phyloP scores from a whole-genome alignment of 2,113 vertebrate species.

The Ophiodon elongatus region DNA sequence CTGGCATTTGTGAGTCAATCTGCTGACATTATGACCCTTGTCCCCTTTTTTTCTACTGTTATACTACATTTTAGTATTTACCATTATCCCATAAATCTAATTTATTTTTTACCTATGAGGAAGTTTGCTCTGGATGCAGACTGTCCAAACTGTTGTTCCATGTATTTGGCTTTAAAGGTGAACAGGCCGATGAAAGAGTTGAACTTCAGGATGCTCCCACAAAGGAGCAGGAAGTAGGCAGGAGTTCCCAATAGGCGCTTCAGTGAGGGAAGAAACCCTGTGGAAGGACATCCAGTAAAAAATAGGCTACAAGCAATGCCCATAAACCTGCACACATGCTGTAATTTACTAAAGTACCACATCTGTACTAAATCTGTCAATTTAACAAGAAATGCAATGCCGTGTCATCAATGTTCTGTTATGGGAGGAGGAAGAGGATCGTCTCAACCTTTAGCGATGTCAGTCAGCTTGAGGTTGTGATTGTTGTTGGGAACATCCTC shows the following conservation, averaged over 20 bases:
- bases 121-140: conserved; percentile 89
- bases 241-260: conserved; percentile 87
- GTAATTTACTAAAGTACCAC: not conserved
- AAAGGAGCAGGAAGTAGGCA: conserved; percentile 84
- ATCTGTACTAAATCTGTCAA: not conserved
- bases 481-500: conserved; percentile 10
- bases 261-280: conserved; percentile 89
- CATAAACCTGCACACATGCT: not conserved
- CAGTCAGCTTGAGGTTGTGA: conserved; percentile 61
- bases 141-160: conserved; percentile 94
- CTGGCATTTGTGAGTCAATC: too few species aligned
- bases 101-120: conserved; percentile 85
- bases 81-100: not conserved
- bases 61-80: not conserved
- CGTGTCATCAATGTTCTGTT: not conserved
- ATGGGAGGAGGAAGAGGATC: not conserved
- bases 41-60: not conserved
- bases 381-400: not conserved
- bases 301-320: not conserved
- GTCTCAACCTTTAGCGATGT: conserved; percentile 78
- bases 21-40: too few species aligned
- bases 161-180: conserved; percentile 91
- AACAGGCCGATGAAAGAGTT: conserved; percentile 87
- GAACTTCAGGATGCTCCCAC: conserved; percentile 81
- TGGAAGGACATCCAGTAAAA: conserved; percentile 41